Percentiles rank a stretch among this genome's conserved stretches.
Conservation (phyloP, 2,888 invertebrate genomes). For the Hirtodrosophila alboralis region DNA sequence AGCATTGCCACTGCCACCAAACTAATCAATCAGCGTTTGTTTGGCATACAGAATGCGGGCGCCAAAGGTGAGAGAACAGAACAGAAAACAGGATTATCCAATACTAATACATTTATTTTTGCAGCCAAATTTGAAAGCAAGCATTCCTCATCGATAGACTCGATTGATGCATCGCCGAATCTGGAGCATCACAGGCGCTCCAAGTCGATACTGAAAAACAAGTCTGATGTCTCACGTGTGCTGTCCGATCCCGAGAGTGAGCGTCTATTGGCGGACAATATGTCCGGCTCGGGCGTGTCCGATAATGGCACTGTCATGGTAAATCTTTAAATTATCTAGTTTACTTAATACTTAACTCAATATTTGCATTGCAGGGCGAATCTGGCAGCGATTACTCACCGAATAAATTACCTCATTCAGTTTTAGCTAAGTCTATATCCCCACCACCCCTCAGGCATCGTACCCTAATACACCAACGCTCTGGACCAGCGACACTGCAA, state of each 20-base stretch:
- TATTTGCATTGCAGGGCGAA: constrained; percentile 85
- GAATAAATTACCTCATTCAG: constrained; percentile 85
- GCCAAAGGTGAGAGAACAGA: constrained; percentile 79
- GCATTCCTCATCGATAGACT: constrained; percentile 89
- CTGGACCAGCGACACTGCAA: constrained; percentile 83
- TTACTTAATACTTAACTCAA: not conserved
- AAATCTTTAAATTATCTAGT: not conserved
- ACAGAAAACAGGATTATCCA: not conserved
- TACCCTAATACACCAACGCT: constrained; percentile 84
- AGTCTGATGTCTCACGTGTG: constrained; percentile 87
- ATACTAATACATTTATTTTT: not conserved
- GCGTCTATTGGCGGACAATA: constrained; percentile 88
- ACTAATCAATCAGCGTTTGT: constrained; percentile 90
- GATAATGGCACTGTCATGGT: constrained; percentile 85
- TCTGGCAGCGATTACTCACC: constrained; percentile 89
- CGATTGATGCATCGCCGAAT: constrained; percentile 88
- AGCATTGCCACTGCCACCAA: constrained; percentile 89
- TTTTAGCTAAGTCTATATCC: constrained; percentile 84
- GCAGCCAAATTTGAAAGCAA: constrained; percentile 86
- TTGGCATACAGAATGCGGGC: constrained; percentile 86
- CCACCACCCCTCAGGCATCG: constrained; percentile 85
- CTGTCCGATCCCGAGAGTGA: constrained; percentile 90
- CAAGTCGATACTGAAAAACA: constrained; percentile 90
- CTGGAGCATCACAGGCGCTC: constrained; percentile 88
- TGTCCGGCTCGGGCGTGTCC: constrained; percentile 86